Evolutionary conservation across 1,140 invertebrate species (phyloP).

Genomic region (Ylistrum balloti): DNA sequence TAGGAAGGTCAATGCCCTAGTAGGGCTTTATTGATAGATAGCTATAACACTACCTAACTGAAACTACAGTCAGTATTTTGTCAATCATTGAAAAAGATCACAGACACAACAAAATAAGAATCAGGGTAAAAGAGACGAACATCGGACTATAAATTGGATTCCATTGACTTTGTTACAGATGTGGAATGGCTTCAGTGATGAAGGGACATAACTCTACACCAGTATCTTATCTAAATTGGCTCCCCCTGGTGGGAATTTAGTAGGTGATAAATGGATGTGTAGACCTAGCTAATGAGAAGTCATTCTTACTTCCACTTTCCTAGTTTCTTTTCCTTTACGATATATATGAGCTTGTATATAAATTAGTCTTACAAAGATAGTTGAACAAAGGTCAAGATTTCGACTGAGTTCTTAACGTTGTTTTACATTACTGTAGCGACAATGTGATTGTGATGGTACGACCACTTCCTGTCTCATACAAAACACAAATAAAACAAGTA

Average conservation of each 20-base stretch:
- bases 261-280: conserved; percentile 17
- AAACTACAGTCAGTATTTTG: too few species aligned
- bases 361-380: background rate
- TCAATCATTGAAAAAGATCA: too few species aligned
- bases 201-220: background rate
- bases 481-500: conserved; percentile 19
- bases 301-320: background rate
- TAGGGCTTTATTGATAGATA: too few species aligned
- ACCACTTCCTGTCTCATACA: background rate
- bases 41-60: too few species aligned
- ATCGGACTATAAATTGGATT: background rate
- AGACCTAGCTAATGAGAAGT: background rate
- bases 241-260: conserved; percentile 20
- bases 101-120: too few species aligned
- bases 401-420: background rate
- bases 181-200: background rate
- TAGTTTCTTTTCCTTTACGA: background rate
- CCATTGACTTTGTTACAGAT: background rate
- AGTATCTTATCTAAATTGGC: conserved; percentile 27
- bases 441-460: background rate
- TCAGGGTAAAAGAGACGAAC: too few species aligned
- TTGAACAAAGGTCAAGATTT: background rate
- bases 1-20: too few species aligned
- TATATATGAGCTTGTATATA: conserved; percentile 18
- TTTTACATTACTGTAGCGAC: background rate